Conservation (phyloP, 2,888 invertebrate species). For the Lapara coniferarum region DNA sequence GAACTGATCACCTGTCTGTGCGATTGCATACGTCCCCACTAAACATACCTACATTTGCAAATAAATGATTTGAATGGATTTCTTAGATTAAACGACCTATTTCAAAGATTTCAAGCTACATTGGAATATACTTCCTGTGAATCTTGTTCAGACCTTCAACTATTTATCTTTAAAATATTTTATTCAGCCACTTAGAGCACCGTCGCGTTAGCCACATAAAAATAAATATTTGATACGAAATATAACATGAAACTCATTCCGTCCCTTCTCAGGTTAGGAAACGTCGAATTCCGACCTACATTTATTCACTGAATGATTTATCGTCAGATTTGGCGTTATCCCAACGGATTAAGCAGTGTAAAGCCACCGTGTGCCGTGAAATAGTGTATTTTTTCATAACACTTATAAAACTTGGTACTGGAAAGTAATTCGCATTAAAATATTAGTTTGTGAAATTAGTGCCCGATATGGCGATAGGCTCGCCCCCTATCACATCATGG, state of each 20-base stretch:
- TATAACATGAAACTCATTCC: slow-evolving; percentile 16
- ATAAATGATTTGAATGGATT: not conserved
- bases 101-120: not conserved
- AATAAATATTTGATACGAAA: slow-evolving; percentile 16
- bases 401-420: slow-evolving; percentile 8
- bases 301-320: slow-evolving; percentile 27
- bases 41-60: too few species aligned
- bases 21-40: too few species aligned
- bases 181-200: slow-evolving; percentile 7
- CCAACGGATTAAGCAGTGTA: slow-evolving; percentile 24
- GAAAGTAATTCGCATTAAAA: not conserved
- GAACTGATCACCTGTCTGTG: too few species aligned
- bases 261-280: slow-evolving; percentile 9
- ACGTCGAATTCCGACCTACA: slow-evolving; percentile 28
- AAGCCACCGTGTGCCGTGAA: slow-evolving; percentile 4
- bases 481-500: too few species aligned
- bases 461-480: too few species aligned
- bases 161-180: slow-evolving; percentile 12
- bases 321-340: slow-evolving; percentile 27
- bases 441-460: too few species aligned
- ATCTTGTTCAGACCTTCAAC: slow-evolving; percentile 2
- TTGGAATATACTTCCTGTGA: not conserved
- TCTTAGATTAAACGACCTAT: not conserved
- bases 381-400: slow-evolving; percentile 2
- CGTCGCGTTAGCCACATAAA: not conserved